Percentiles rank a stretch among this genome's conserved stretches.
Evolutionary conservation across 2,888 invertebrate species (phyloP).

Genomic region (Papilio elwesi): DNA sequence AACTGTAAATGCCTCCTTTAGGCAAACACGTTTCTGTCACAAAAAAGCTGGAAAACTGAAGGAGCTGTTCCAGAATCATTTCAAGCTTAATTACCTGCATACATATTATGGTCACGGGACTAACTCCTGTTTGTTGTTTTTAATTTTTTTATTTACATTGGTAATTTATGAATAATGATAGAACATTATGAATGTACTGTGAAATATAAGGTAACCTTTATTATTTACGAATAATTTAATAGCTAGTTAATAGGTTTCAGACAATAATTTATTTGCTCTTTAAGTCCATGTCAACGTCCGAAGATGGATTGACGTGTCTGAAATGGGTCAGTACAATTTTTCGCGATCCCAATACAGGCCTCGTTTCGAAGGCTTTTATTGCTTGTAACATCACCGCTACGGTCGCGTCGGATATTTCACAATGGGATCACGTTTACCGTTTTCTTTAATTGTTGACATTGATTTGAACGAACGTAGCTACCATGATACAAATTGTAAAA

Average conservation of each 20-base stretch:
- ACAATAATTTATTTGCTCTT: not conserved
- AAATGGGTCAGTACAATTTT: constrained; percentile 25
- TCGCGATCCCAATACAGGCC: constrained; percentile 24
- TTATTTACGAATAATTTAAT: not conserved
- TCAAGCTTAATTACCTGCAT: not conserved
- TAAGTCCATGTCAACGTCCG: constrained; percentile 3
- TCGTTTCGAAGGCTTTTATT: constrained; percentile 24
- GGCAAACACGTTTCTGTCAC: too few relatives aligned
- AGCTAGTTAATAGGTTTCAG: not conserved
- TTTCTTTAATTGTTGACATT: constrained; percentile 19
- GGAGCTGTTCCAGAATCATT: not conserved
- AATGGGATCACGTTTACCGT: constrained; percentile 12
- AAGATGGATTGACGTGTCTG: constrained; percentile 17
- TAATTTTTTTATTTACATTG: not conserved
- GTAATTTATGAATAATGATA: not conserved
- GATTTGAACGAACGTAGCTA: not conserved
- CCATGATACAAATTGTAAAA: not conserved
- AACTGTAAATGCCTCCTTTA: too few relatives aligned
- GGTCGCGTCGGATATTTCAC: constrained; percentile 22
- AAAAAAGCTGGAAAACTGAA: too few relatives aligned
- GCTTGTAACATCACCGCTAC: constrained; percentile 20
- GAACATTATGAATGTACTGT: not conserved
- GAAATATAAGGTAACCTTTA: too few relatives aligned
- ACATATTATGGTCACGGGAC: not conserved
- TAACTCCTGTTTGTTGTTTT: not conserved